Conservation (phyloP, 1,140 invertebrate species). For the Prorops nasuta region DNA sequence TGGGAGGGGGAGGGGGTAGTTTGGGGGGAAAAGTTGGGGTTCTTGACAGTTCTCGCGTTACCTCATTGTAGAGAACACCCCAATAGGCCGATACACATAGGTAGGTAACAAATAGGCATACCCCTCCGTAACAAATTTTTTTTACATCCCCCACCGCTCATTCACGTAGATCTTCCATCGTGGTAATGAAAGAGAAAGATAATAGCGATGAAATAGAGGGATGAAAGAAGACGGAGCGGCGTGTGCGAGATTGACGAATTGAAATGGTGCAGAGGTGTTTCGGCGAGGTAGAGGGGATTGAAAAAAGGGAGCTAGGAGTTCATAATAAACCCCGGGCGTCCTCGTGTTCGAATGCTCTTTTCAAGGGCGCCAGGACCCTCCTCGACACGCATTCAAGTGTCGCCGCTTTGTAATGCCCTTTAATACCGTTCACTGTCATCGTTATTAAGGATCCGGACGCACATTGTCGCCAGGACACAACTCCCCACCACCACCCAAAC, state of each 20-base stretch:
- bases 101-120: no score
- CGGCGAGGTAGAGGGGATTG: constrained; percentile 11
- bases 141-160: no score
- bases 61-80: no score
- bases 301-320: neutral
- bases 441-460: constrained; percentile 49
- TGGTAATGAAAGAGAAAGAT: neutral
- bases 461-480: constrained; percentile 48
- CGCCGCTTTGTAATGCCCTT: constrained; percentile 51
- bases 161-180: neutral
- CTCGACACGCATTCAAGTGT: constrained; percentile 53
- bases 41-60: no score
- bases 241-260: constrained; percentile 39
- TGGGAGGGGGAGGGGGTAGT: no score
- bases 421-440: constrained; percentile 50
- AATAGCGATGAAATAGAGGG: neutral
- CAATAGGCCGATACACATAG: no score
- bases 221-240: constrained; percentile 15
- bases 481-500: no score
- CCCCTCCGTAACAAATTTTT: no score
- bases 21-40: no score
- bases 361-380: constrained; percentile 43
- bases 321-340: no score
- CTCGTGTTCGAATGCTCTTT: constrained; percentile 48
- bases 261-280: constrained; percentile 38